Conservation (phyloP, 2,113 vertebrate genomes). For the Tonatia bakeri region DNA sequence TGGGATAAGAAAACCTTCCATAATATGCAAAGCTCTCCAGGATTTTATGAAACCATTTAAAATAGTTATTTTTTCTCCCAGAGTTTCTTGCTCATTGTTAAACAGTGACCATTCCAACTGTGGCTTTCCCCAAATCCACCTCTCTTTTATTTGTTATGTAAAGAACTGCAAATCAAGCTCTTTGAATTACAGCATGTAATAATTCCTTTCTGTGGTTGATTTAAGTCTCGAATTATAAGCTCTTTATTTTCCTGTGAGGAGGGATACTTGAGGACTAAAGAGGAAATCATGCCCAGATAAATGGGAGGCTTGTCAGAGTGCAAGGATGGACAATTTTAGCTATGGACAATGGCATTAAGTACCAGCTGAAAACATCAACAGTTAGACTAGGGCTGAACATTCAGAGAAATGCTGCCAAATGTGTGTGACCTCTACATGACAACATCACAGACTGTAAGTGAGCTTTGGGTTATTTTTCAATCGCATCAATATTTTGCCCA, state of each 20-base stretch:
- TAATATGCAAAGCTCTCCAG: background rate
- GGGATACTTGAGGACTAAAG: background rate
- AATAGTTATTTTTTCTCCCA: background rate
- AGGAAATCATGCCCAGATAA: background rate
- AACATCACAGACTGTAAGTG: background rate
- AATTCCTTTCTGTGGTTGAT: conserved; percentile 10
- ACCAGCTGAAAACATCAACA: background rate
- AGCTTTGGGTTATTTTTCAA: background rate
- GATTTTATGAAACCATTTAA: conserved; percentile 21
- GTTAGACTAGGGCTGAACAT: background rate
- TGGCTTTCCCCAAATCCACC: background rate
- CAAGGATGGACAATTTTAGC: background rate
- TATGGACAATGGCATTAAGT: background rate
- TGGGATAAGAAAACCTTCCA: conserved; percentile 5
- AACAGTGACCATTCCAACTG: background rate
- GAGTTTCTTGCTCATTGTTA: conserved; percentile 1
- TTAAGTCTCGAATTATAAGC: background rate
- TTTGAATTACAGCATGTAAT: background rate
- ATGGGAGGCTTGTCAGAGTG: background rate
- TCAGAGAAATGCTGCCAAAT: background rate
- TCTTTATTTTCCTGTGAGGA: background rate
- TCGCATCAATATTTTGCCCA: background rate
- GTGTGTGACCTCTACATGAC: background rate
- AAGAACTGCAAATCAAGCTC: background rate
- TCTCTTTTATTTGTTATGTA: background rate